Evolutionary conservation across 2,888 invertebrate genomes (phyloP), one percentile per base, ranked within the genome.

Genomic region (Notodonta ziczac): DNA sequence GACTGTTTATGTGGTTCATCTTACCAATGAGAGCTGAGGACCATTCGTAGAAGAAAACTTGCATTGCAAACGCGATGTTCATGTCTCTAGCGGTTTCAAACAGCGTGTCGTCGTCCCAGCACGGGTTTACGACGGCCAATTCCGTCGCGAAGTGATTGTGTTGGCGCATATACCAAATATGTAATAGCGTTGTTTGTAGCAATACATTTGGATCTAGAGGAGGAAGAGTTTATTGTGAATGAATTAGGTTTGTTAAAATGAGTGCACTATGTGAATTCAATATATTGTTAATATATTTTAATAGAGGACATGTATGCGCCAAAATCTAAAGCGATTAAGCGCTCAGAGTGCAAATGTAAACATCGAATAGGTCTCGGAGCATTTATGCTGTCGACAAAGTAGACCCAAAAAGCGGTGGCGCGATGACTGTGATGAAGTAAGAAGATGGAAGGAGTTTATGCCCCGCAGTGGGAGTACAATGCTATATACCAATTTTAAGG

Each of bases 31-130:
- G 55, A 9, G 69, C 56, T 3, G 83, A 72, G 46, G 78, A 50
- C 40, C 83, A 32, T 65, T 85, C 86, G 48, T 85, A 82, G 14
- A 74, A 74, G 24, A 68, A 63, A 35, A 86, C 81, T 60, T 85
- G 83, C 50, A 69, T 57, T 6, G 52, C 58, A 5, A 72, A 66
- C 42, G 84, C 84, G 9, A 85, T 84, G 40, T 80, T 78, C 5
- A 87, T 83, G 6, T 86, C 85, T 62, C 82, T 70, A 0, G 86
- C 77, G 0, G 71, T 75, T 16, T 74, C 66, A 58, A 84, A 87
- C 2, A 84, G 63, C 55, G 63, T 68, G 0, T 85, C 80, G 10
- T 87, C 86, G 13, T 72, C 63, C 86, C 85, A 86, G 57, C 78
- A 80, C 0, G 82, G 82, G 58, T 86, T 86, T 0, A 85, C 56